Evolutionary conservation across 2,888 invertebrate genomes (phyloP), one percentile per base, ranked within the genome.

Genomic region (Eulithis testata): DNA sequence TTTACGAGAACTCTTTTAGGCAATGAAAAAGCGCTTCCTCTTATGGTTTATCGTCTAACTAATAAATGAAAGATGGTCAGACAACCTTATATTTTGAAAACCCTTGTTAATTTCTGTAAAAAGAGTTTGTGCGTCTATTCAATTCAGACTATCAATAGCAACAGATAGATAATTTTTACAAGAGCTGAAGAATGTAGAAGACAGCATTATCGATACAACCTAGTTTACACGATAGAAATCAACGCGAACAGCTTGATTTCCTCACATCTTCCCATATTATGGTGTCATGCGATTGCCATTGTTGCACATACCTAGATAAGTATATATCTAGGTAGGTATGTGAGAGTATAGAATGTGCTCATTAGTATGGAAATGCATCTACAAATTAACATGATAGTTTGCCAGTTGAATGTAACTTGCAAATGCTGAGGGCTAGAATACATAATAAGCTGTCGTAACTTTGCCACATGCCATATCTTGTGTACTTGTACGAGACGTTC

Each of bases 191-290:
- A 43, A 51, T 7, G 14, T 27, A 31, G 61, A 31, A 27, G 21
- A 37, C 53, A 57, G 60, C 61, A 69, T 64, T 65, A 70, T 63
- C 55, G 67, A 63, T 54, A n/a, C 64, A 68, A 62, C 73, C 73
- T n/a, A 69, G 73, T 73, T 70, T 70, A 70, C 73, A 73, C 73
- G 70, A 14, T 69, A 70, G 71, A 73, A 71, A 71, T 65, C 65
- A 60, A 59, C 57, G 60, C 11, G n/a, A 58, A 53, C 56, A 63
- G 36, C 65, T 68, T 64, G 66, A 66, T 73, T 73, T 73, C 63
- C 57, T 69, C 57, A 54, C 27, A 52, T 55, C 51, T 73, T 73
- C 72, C 65, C 74, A 72, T 71, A 66, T 49, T 44, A 60, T 65
- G 64, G 56, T 64, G 62, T 54, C 64, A 66, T 50, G 21, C 31